Evolutionary conservation across 2,797 vertebrate species (phyloP), one percentile per base, ranked within the genome.

Genomic region (Sebastes diaconus): DNA sequence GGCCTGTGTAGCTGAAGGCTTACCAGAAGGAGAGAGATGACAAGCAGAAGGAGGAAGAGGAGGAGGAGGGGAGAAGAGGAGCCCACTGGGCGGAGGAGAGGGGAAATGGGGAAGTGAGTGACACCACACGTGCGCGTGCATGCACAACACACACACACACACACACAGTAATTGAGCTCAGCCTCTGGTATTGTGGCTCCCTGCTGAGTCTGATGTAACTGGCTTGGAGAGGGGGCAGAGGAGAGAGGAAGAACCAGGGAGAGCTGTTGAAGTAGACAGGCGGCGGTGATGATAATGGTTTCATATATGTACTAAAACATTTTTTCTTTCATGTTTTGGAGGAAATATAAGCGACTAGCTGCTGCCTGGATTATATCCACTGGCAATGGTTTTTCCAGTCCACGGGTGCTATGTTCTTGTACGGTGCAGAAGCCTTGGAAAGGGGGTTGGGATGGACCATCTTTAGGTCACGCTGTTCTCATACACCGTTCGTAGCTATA

Each of bases 1-100:
- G 75, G 84, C 65, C 81, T 79, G 32, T 60, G 34, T 75, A 68
- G 87, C 84, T 89, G 63, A 79, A 77, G 78, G 87, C 78, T 73
- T 70, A 88, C 77, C 77, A 90, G 73, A 82, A 89, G 63, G 75
- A 88, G 69, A 81, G 79, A 80, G 75, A 81, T 79, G 81, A 87
- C 77, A 80, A 75, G 69, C 54, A 88, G 76, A 76, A 34, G 84
- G 74, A 69, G 68, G 30, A 58, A 52, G 52, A 71, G 24, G 46
- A 50, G 46, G 72, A 80, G 46, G 60, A 73, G 61, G 22, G 54
- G 36, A 64, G 30, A 63, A 36, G 55, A 77, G 73, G 73, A 82
- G 74, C 60, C 77, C 85, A 85, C 22, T 71, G 36, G 85, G 77
- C 12, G 54, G 68, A 83, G 66, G 60, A 58, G 74, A 76, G 68